Conservation (phyloP, 2,797 vertebrate genomes). For the Columba guinea region DNA sequence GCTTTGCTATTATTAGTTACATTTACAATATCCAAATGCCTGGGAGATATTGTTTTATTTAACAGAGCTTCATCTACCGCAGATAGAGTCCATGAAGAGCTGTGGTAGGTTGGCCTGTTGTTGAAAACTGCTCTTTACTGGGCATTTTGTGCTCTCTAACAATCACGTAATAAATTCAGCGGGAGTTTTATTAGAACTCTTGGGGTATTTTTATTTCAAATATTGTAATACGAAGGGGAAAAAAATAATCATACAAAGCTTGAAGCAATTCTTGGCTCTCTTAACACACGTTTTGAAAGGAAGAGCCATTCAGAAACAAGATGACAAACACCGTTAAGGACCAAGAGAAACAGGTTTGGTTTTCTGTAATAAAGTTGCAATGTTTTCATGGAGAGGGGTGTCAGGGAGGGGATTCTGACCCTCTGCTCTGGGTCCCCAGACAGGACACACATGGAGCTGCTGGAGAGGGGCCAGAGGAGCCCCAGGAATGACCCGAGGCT, state of each 20-base stretch:
- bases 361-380: neutral
- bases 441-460: accelerated
- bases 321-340: neutral
- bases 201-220: slow-evolving; percentile 6
- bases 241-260: neutral
- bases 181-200: slow-evolving; percentile 1
- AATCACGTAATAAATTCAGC: slow-evolving; percentile 10
- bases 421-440: accelerated
- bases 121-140: neutral
- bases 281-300: neutral
- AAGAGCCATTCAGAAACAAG: accelerated
- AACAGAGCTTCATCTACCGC: neutral
- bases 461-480: neutral
- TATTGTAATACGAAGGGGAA: accelerated
- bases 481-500: too few species aligned
- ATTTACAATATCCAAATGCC: neutral
- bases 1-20: neutral
- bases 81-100: neutral
- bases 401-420: neutral
- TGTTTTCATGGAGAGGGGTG: neutral
- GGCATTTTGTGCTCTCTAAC: neutral
- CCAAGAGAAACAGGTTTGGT: neutral
- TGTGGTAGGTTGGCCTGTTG: neutral
- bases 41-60: neutral
- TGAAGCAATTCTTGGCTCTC: neutral